These are phyloP conservation scores for Suncus etruscus DNA, from an alignment of 2,113 vertebrate species.

Conservation along the genomic window DNA sequence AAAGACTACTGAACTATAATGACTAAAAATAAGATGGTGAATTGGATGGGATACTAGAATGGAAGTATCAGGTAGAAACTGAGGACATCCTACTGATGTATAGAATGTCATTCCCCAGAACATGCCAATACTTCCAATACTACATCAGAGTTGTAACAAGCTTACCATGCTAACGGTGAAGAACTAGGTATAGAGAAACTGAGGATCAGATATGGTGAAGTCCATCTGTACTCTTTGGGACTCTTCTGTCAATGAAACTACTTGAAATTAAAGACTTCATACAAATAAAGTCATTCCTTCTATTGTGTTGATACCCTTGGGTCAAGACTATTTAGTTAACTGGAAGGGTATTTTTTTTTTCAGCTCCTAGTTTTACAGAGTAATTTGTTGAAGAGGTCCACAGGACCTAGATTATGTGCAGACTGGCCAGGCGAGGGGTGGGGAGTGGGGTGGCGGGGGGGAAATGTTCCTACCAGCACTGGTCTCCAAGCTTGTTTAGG, in stretches of 20 bases:
- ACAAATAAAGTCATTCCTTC: neutral
- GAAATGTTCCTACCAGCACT: neutral
- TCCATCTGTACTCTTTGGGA: neutral
- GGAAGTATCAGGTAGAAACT: neutral
- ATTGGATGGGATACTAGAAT: neutral
- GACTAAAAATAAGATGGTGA: neutral
- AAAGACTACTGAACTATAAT: neutral
- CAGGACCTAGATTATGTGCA: neutral
- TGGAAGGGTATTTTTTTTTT: neutral
- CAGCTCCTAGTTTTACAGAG: neutral
- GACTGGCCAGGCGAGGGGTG: accelerated
- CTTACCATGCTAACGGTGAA: neutral
- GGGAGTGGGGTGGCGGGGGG: too few relatives aligned
- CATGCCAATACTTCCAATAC: neutral
- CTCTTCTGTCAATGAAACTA: conserved; percentile 7
- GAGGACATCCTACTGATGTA: neutral
- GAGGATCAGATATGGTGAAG: neutral
- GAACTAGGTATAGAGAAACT: neutral
- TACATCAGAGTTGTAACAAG: conserved; percentile 12
- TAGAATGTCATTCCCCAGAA: neutral
- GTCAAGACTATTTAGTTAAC: neutral
- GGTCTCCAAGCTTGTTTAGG: neutral
- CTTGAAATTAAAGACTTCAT: conserved; percentile 20
- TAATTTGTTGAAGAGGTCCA: neutral
- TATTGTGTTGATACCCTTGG: neutral